Conservation (phyloP, 2,888 invertebrate species). For the Diabrotica balteata region DNA sequence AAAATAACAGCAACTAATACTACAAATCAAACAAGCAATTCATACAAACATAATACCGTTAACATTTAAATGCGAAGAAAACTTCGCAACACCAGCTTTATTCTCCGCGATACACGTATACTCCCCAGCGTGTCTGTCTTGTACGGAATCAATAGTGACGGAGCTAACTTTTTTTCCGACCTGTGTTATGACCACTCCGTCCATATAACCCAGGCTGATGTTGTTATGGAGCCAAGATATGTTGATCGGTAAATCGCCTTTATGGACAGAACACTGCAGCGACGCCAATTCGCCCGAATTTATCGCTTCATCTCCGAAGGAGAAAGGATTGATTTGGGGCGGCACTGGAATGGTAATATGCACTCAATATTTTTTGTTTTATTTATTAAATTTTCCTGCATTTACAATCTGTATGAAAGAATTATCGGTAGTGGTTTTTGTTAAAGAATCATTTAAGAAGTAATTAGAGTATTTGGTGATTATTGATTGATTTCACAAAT, state of each 20-base stretch:
- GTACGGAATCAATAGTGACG: slow-evolving; percentile 63
- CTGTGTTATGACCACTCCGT: slow-evolving; percentile 53
- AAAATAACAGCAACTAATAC: too few species aligned
- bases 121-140: slow-evolving; percentile 61
- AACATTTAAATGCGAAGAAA: slow-evolving; percentile 70
- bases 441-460: too few species aligned
- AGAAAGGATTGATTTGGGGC: slow-evolving; percentile 73
- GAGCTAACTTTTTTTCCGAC: slow-evolving; percentile 62
- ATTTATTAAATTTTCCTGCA: too few species aligned
- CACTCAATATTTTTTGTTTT: too few species aligned
- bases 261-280: slow-evolving; percentile 76
- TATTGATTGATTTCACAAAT: too few species aligned
- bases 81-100: slow-evolving; percentile 68
- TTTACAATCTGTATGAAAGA: too few species aligned
- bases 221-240: slow-evolving; percentile 78
- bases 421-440: too few species aligned
- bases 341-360: slow-evolving; percentile 62
- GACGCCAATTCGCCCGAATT: slow-evolving; percentile 81
- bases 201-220: slow-evolving; percentile 56
- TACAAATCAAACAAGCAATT: not conserved
- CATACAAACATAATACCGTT: slow-evolving; percentile 65
- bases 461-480: too few species aligned
- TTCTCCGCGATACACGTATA: slow-evolving; percentile 65
- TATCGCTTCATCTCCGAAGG: slow-evolving; percentile 77
- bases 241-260: slow-evolving; percentile 80